Percentiles rank a stretch among this genome's conserved stretches.
Evolutionary conservation across 2,797 vertebrate genomes (phyloP).

Genomic region (Enteromius mattozi): DNA sequence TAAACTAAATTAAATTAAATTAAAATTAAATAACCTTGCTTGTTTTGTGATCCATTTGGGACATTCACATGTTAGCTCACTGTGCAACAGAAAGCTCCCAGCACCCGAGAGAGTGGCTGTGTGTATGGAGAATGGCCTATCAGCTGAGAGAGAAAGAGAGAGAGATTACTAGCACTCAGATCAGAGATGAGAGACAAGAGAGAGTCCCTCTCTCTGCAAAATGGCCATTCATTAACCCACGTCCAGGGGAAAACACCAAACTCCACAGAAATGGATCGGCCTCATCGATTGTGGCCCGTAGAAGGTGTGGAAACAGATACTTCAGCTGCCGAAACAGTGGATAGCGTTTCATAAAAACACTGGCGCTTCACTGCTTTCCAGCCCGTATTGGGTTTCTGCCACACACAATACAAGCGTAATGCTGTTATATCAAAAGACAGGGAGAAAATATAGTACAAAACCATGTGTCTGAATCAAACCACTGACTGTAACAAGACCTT

Average conservation of each 20-base stretch:
- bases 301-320: slow-evolving; percentile 68
- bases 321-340: slow-evolving; percentile 68
- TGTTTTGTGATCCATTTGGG: background rate
- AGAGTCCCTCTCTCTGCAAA: slow-evolving; percentile 38
- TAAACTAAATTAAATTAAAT: background rate
- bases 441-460: slow-evolving; percentile 8
- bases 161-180: slow-evolving; percentile 36
- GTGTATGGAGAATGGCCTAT: slow-evolving; percentile 2
- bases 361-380: slow-evolving; percentile 52
- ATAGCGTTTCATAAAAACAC: slow-evolving; percentile 71
- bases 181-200: slow-evolving; percentile 35
- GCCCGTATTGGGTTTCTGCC: slow-evolving; percentile 68
- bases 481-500: slow-evolving; percentile 16
- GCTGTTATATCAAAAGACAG: slow-evolving; percentile 35
- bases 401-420: slow-evolving; percentile 38
- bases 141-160: slow-evolving; percentile 26
- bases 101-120: background rate
- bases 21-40: background rate
- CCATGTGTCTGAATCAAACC: slow-evolving; percentile 39
- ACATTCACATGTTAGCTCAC: slow-evolving; percentile 11
- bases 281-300: slow-evolving; percentile 68
- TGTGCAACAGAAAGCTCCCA: background rate
- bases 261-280: slow-evolving; percentile 73
- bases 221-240: slow-evolving; percentile 72
- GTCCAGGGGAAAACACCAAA: slow-evolving; percentile 67